Conservation (phyloP, 2,888 invertebrate genomes). For the Gandaritis pyraliata region DNA sequence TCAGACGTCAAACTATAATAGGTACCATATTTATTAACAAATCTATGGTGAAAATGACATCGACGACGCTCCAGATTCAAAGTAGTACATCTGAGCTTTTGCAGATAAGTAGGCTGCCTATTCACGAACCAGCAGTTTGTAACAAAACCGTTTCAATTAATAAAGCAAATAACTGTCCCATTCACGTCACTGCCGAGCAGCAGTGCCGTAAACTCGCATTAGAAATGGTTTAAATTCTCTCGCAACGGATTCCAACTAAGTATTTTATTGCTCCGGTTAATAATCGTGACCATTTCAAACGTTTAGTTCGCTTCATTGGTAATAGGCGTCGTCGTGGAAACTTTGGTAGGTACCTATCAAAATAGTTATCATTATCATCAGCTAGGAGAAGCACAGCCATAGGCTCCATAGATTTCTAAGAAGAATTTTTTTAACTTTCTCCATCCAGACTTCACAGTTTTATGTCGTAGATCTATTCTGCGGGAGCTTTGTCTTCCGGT, state of each 20-base stretch:
- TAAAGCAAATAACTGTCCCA: conserved; percentile 21
- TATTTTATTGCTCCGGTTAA: conserved; percentile 7
- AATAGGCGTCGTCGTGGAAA: no score
- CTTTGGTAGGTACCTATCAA: no score
- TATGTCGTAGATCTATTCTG: no score
- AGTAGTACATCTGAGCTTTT: background rate
- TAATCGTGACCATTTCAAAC: conserved; percentile 5
- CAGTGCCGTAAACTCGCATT: conserved; percentile 5
- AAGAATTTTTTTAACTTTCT: no score
- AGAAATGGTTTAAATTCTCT: conserved; percentile 13
- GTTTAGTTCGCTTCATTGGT: background rate
- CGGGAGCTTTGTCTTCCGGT: no score
- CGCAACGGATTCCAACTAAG: conserved; percentile 4
- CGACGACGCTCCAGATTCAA: background rate
- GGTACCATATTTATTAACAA: no score
- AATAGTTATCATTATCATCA: no score
- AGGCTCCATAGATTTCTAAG: no score
- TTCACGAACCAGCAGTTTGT: conserved; percentile 11
- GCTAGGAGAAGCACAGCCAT: no score
- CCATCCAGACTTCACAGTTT: no score
- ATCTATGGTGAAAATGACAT: no score
- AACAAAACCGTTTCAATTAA: conserved; percentile 19
- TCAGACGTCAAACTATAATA: no score
- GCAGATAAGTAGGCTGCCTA: conserved; percentile 15
- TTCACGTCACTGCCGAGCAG: conserved; percentile 11